A percentile compares a stretch with the other conserved stretches of the same genome.
phyloP scores from a whole-genome alignment of 2,888 invertebrate species.

The Rhingia rostrata region DNA sequence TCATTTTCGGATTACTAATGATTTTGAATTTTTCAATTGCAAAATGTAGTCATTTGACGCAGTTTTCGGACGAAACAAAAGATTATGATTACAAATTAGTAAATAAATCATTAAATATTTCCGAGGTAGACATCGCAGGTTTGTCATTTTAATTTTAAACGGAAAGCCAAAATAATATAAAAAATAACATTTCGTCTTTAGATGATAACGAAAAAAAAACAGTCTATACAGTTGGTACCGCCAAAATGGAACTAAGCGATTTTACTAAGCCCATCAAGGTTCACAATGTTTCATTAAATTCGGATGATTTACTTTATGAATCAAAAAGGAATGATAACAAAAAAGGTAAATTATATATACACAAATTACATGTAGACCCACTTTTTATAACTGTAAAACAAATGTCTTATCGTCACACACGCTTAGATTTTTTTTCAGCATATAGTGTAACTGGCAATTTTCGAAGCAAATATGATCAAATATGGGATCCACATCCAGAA shows the following conservation, averaged over 20 bases:
- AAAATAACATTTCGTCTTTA: conserved; percentile 10
- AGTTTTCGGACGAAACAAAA: not conserved
- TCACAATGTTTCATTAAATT: conserved; percentile 84
- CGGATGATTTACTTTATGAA: conserved; percentile 85
- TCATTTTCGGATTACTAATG: conserved; percentile 75
- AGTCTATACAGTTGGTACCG: conserved; percentile 74
- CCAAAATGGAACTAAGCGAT: conserved; percentile 81
- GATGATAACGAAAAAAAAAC: conserved; percentile 77
- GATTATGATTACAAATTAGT: not conserved
- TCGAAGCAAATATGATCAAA: conserved; percentile 85
- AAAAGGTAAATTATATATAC: conserved; percentile 75
- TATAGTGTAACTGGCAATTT: conserved; percentile 87
- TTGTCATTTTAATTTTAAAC: not conserved
- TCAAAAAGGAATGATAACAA: conserved; percentile 80
- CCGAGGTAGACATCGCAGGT: not conserved
- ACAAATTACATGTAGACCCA: not conserved
- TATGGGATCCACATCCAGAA: conserved; percentile 90
- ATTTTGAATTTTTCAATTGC: conserved; percentile 75
- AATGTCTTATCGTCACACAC: conserved; percentile 47
- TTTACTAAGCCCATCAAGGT: conserved; percentile 85
- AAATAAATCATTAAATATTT: not conserved
- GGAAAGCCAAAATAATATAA: not conserved
- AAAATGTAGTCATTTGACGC: not conserved
- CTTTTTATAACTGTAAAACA: not conserved
- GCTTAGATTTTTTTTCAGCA: conserved; percentile 80